Conservation (phyloP, 2,888 invertebrate genomes). For the Empis stercorea region DNA sequence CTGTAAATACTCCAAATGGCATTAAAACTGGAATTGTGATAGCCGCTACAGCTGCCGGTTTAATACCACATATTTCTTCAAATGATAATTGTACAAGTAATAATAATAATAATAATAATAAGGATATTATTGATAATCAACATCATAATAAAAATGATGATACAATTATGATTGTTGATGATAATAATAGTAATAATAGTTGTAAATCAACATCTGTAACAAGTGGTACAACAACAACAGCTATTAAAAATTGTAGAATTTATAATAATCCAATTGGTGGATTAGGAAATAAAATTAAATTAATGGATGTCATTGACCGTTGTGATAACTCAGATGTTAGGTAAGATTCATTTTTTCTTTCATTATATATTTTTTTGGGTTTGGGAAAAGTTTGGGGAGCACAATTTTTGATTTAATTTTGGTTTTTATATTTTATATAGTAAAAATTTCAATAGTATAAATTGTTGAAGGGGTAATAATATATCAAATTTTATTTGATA, state of each 20-base stretch:
- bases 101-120: neutral
- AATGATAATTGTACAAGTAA: neutral
- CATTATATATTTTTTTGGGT: too few relatives aligned
- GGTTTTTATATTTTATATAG: too few relatives aligned
- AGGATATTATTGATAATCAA: neutral
- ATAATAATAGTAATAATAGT: neutral
- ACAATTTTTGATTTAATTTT: too few relatives aligned
- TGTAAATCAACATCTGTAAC: neutral
- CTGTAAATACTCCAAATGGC: conserved; percentile 19
- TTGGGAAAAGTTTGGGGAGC: too few relatives aligned
- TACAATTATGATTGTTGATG: neutral
- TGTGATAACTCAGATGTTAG: conserved; percentile 30
- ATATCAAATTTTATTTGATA: too few relatives aligned
- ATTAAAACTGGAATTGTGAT: conserved; percentile 20
- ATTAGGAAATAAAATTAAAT: conserved; percentile 25
- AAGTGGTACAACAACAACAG: conserved; percentile 10
- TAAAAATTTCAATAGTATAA: too few relatives aligned
- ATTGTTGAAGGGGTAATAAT: too few relatives aligned
- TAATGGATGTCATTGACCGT: conserved; percentile 27
- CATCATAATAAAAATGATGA: neutral
- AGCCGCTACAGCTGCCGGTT: conserved; percentile 15
- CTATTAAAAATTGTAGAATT: conserved; percentile 5
- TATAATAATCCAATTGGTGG: conserved; percentile 16
- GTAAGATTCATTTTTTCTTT: conserved; percentile 19
- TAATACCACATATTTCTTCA: neutral